A percentile compares a stretch with the other conserved stretches of the same genome.
Conservation (phyloP, 1,140 invertebrate genomes). For the Zaprionus camerounensis region DNA sequence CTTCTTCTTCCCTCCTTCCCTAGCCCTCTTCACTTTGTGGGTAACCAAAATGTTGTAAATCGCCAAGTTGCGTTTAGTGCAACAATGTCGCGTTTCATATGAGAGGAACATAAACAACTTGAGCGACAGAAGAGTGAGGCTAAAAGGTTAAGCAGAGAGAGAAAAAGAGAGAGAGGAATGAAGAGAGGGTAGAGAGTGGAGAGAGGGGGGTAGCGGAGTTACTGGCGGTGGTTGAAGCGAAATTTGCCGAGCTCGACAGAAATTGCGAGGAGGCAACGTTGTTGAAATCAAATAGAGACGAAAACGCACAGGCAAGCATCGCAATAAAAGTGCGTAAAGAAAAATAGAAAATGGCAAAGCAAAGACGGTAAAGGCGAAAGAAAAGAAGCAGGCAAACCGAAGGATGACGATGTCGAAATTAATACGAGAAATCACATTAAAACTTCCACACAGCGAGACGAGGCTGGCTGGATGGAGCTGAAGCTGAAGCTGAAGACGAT, state of each 20-base stretch:
- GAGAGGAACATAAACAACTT: slow-evolving; percentile 62
- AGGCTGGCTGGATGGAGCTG: slow-evolving; percentile 29
- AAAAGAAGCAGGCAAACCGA: slow-evolving; percentile 34
- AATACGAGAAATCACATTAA: slow-evolving; percentile 83
- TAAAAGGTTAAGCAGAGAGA: background rate
- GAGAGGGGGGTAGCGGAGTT: background rate
- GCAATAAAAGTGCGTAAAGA: slow-evolving; percentile 79
- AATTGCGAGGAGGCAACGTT: slow-evolving; percentile 58
- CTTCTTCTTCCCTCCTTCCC: no score
- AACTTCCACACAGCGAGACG: slow-evolving; percentile 63
- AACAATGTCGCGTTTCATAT: slow-evolving; percentile 76
- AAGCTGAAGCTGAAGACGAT: slow-evolving; percentile 19
- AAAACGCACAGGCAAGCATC: slow-evolving; percentile 36
- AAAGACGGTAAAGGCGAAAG: slow-evolving; percentile 6
- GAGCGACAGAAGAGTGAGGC: background rate
- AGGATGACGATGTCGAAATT: slow-evolving; percentile 81
- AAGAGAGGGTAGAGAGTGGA: background rate
- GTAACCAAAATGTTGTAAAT: slow-evolving; percentile 74
- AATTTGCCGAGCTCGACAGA: slow-evolving; percentile 71
- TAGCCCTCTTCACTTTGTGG: slow-evolving; percentile 35
- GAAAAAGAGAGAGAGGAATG: background rate
- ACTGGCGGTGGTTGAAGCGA: slow-evolving; percentile 32
- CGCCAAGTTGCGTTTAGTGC: slow-evolving; percentile 73
- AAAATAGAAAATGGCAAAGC: slow-evolving; percentile 66
- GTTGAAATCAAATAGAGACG: slow-evolving; percentile 75